Evolutionary conservation across 2,888 invertebrate species (phyloP).

Genomic region (Hanleya hanleyi): DNA sequence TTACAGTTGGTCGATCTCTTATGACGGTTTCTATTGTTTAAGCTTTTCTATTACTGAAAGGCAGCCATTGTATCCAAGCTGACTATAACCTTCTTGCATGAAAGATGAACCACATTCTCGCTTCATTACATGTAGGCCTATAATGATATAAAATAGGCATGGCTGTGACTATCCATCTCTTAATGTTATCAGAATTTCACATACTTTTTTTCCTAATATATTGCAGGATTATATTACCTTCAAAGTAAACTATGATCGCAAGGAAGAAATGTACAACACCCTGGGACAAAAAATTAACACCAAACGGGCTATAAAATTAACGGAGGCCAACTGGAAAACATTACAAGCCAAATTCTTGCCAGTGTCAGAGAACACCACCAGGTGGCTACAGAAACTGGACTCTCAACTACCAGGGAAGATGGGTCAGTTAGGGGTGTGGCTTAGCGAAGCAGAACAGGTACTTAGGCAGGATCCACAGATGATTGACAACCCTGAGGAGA

Average conservation of each 20-base stretch:
- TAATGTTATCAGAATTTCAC: too few species aligned
- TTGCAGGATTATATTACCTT: constrained; percentile 84
- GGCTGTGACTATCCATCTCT: too few species aligned
- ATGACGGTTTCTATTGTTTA: too few species aligned
- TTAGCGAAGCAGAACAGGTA: constrained; percentile 81
- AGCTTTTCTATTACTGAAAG: too few species aligned
- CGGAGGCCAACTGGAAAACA: constrained; percentile 89
- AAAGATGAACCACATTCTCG: too few species aligned
- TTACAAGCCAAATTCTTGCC: constrained; percentile 87
- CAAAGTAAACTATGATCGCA: constrained; percentile 84
- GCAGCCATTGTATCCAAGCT: too few species aligned
- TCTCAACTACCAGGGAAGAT: constrained; percentile 89
- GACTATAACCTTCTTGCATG: too few species aligned
- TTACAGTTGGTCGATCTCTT: too few species aligned
- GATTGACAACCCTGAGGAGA: constrained; percentile 80
- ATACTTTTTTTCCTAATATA: too few species aligned
- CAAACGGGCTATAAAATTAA: constrained; percentile 86
- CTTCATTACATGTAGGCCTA: too few species aligned
- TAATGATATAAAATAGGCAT: too few species aligned
- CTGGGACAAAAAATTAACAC: constrained; percentile 86
- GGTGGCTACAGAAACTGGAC: constrained; percentile 92
- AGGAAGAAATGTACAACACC: constrained; percentile 83
- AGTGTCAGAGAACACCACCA: constrained; percentile 77
- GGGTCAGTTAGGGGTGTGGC: constrained; percentile 90
- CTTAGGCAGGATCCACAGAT: constrained; percentile 75